Evolutionary conservation across 2,113 vertebrate species (phyloP), one percentile per base, ranked within the genome.

Genomic region (Ophiodon elongatus): DNA sequence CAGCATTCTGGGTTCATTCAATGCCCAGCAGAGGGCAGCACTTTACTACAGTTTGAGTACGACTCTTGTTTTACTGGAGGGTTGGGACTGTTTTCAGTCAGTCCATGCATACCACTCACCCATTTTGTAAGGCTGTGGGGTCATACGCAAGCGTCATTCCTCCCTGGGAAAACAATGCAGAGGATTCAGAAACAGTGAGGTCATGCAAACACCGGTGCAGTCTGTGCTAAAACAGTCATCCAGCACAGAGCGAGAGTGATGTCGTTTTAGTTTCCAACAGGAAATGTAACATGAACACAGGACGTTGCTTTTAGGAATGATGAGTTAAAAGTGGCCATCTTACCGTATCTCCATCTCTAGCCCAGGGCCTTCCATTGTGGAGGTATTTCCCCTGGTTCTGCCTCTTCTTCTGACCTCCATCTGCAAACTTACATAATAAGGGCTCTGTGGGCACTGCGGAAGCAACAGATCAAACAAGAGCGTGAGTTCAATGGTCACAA

Each of bases 401-500:
- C 62, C 97, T 94, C 92, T 98, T 98, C 94, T 98, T 99, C 91
- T 98, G 98, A 14, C 98, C 98, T 3, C 98, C 97, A 41, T 99
- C 97, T 27, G 97, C 98, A 95, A 99, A 99, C 92, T 98, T 99
- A 91, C 97, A 98, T 92, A 98, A 95, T 94, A 99, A 94, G 4
- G 98, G 98, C 92, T 99, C 97, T 37, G 96, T 94, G 70, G 97
- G 97, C 69, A 96, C 97, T 99, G 54, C 66, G 7, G 62, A 80
- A 77, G 79, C 78, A 78, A 82, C 73, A 83, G 76, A 92, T 88
- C 78, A 91, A 87, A 92, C 68, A 75, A 62, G 62, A 79, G 37
- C 83, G 79, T 59, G 63, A 84, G 62, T 80, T 83, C 65, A 85
- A 6, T 14, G 64, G 85, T 86, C 85, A 64, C 77, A 45, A 60